Base-by-base conservation (phyloP, 2,797 vertebrate species). In the Ambastaia sidthimunki region DNA sequence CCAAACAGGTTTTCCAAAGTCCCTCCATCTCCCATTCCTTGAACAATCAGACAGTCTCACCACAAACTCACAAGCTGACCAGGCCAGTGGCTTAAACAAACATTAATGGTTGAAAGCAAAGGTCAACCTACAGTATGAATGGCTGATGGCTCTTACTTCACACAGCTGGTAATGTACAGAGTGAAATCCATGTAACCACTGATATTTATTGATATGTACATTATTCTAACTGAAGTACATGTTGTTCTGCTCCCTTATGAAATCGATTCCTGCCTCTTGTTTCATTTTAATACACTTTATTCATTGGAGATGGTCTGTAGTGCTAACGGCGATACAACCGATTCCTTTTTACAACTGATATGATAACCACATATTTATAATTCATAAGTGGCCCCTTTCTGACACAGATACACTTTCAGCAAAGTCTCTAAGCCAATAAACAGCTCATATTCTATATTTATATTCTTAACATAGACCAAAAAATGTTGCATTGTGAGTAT, bases 351-450 rank as follows among this genome's bases (percentile, higher is more conserved):
- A 85, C 87, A 85, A 80, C 82, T 90, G 88, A 91, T 89, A 86
- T 82, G 84, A 90, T 90, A 91, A 90, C 87, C 83, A 23, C 50
- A 82, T 72, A 80, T 87, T 88, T 90, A 92, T 91, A 89, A 92
- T 92, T 91, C 88, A 91, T 77, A 73, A 78, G 73, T 55, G 60
- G 75, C 82, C 34, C 37, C 85, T 85, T 83, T 84, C 82, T 86
- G 62, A 80, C 21, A 74, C 4, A 18, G 12, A 25, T 48, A 69
- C 44, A 63, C 31, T 44, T 68, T 67, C 28, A 55, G 19, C 21
- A 50, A 57, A 60, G 21, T 73, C 25, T 25, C 54, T 34, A 19
- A 57, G 34, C 16, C 12, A 10, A 80, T 19, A 73, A 59, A 13
- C 21, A 68, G 28, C 52, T 74, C 28, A 71, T 12, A 15, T 52